A percentile compares a stretch with the other conserved stretches of the same genome.
phyloP scores from a whole-genome alignment of 2,113 vertebrate genomes.

The Passerina amoena region DNA sequence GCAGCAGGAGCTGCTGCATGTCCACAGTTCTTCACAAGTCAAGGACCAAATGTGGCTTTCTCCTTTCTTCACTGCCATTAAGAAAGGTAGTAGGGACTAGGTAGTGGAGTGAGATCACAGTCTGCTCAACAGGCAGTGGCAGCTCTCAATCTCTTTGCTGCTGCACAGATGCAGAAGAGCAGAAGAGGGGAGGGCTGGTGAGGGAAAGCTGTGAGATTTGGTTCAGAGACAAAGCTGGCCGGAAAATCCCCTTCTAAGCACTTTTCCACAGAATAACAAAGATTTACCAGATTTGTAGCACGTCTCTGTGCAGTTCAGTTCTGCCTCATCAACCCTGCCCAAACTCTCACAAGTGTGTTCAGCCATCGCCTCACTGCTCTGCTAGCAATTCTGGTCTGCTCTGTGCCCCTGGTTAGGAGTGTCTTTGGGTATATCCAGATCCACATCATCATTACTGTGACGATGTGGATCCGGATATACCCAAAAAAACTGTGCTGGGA shows the following conservation, averaged over 20 bases:
- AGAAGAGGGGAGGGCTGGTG: background rate
- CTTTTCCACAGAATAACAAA: background rate
- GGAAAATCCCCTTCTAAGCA: background rate
- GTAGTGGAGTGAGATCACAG: accelerated
- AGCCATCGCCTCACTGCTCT: too few relatives aligned
- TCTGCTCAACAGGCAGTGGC: background rate
- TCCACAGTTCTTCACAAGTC: background rate
- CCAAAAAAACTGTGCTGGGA: background rate
- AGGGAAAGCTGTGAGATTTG: background rate
- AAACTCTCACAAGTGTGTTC: background rate
- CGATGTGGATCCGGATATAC: background rate
- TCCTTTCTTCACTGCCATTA: background rate
- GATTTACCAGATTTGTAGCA: background rate
- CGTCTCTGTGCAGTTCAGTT: background rate
- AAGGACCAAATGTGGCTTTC: background rate
- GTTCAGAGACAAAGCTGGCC: background rate
- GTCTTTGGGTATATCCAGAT: too few relatives aligned
- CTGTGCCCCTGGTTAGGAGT: background rate
- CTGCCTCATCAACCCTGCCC: background rate
- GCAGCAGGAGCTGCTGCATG: background rate
- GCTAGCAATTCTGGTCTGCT: background rate
- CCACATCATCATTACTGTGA: background rate
- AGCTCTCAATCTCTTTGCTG: background rate
- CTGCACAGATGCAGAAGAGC: background rate
- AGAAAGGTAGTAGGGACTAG: background rate